These are phyloP conservation scores for Callipepla californica DNA, from an alignment of 2,113 vertebrate species.

Conservation along the genomic window DNA sequence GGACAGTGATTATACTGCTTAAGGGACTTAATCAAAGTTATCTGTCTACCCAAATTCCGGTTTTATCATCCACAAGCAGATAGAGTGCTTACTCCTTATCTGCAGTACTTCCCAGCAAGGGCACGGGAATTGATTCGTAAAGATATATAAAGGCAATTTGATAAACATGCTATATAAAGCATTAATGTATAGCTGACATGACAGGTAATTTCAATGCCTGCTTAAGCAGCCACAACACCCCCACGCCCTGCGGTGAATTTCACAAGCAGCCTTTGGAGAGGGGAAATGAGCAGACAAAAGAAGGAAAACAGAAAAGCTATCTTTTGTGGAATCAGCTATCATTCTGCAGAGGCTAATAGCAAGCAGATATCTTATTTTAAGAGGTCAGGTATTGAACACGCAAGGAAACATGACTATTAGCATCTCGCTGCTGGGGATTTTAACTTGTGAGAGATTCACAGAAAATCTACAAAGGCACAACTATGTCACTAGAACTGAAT, in stretches of 20 bases:
- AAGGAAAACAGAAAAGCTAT: not conserved
- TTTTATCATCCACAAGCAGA: conserved; percentile 37
- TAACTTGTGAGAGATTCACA: conserved; percentile 30
- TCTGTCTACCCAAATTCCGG: not conserved
- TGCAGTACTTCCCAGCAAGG: conserved; percentile 40
- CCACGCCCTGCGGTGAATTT: not conserved
- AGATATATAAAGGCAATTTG: conserved; percentile 45
- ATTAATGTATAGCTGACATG: not conserved
- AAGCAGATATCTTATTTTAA: conserved; percentile 55
- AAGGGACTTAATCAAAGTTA: conserved; percentile 13
- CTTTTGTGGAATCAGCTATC: conserved; percentile 14
- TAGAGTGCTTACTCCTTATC: conserved; percentile 45
- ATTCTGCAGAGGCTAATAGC: conserved; percentile 36
- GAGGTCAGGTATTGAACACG: conserved; percentile 1
- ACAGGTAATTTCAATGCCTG: not conserved
- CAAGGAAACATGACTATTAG: not conserved
- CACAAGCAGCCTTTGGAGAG: not conserved
- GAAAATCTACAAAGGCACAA: not conserved
- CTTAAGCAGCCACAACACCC: conserved; percentile 5
- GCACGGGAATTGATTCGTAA: conserved; percentile 46
- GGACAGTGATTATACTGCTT: conserved; percentile 42
- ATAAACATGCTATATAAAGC: conserved; percentile 26
- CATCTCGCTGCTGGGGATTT: not conserved
- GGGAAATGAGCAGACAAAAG: not conserved
- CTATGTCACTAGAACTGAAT: not conserved